Evolutionary conservation across 2,888 invertebrate genomes (phyloP).

Genomic region (Coelopa pilipes): DNA sequence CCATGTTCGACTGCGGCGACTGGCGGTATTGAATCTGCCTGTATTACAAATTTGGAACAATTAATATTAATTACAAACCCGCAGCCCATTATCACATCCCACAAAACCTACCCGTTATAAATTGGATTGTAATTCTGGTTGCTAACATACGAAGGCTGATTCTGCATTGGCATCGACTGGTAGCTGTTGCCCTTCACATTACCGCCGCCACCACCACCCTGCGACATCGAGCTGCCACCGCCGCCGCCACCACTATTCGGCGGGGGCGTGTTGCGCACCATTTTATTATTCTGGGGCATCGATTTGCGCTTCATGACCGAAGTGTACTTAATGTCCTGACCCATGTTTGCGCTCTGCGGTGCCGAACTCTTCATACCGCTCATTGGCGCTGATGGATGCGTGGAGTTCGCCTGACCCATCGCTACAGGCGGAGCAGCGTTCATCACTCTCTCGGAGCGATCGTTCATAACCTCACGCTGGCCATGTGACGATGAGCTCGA

Average conservation of each 20-base stretch:
- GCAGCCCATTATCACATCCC: not conserved
- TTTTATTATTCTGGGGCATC: constrained; percentile 70
- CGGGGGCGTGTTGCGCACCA: constrained; percentile 74
- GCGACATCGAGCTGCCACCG: constrained; percentile 43
- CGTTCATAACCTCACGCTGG: constrained; percentile 45
- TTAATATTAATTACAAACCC: not conserved
- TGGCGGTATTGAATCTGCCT: constrained; percentile 55
- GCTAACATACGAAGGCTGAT: constrained; percentile 52
- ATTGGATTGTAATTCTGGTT: constrained; percentile 55
- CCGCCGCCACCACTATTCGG: constrained; percentile 58
- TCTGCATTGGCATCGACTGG: constrained; percentile 58
- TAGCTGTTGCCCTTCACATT: constrained; percentile 47
- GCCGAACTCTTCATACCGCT: constrained; percentile 39
- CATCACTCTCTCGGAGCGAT: constrained; percentile 37
- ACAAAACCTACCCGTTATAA: constrained; percentile 52
- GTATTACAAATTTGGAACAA: not conserved
- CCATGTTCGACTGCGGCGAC: constrained; percentile 56
- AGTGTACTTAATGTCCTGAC: constrained; percentile 54
- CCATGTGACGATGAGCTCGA: constrained; percentile 42
- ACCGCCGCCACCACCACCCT: constrained; percentile 44
- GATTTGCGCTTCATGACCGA: constrained; percentile 82
- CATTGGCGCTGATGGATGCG: constrained; percentile 40
- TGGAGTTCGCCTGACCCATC: constrained; percentile 46
- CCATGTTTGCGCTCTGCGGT: constrained; percentile 43
- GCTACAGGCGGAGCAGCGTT: constrained; percentile 28